Evolutionary conservation across 1,140 invertebrate genomes (phyloP).

Genomic region (Orchesella cincta): DNA sequence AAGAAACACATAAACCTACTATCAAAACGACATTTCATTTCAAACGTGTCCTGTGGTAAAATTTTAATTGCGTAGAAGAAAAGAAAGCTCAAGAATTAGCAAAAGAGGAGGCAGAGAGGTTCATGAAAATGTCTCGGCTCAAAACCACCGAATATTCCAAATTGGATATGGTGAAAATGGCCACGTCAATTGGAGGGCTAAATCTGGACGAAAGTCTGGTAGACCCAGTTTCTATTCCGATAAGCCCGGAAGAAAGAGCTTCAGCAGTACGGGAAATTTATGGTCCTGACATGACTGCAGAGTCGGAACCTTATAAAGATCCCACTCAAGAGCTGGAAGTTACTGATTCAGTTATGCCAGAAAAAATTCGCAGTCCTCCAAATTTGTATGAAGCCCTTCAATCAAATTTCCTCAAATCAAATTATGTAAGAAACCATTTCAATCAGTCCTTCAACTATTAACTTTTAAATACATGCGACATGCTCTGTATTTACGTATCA

Average conservation of each 20-base stretch:
- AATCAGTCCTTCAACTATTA: too few species aligned
- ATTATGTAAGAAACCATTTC: slow-evolving; percentile 4
- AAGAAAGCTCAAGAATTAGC: not conserved
- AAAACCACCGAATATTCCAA: not conserved
- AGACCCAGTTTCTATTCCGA: not conserved
- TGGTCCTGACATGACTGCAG: not conserved
- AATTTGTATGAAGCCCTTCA: slow-evolving; percentile 12
- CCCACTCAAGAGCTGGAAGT: not conserved
- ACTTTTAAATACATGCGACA: too few species aligned
- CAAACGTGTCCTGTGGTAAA: not conserved
- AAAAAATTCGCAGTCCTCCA: not conserved
- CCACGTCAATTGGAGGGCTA: not conserved
- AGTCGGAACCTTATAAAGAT: slow-evolving; percentile 9
- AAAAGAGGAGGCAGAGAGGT: not conserved
- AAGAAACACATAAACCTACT: not conserved
- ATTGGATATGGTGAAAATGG: not conserved
- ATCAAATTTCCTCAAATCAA: slow-evolving; percentile 15
- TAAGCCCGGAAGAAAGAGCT: not conserved
- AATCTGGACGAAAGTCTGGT: not conserved
- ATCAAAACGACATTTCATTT: not conserved
- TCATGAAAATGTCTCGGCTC: not conserved
- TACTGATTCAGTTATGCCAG: not conserved
- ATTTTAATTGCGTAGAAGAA: not conserved
- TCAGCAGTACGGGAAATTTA: not conserved
- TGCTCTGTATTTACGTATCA: too few species aligned